phyloP scores from a whole-genome alignment of 64 coral and sea anemone species.

The Catalaphyllia jardinei region DNA sequence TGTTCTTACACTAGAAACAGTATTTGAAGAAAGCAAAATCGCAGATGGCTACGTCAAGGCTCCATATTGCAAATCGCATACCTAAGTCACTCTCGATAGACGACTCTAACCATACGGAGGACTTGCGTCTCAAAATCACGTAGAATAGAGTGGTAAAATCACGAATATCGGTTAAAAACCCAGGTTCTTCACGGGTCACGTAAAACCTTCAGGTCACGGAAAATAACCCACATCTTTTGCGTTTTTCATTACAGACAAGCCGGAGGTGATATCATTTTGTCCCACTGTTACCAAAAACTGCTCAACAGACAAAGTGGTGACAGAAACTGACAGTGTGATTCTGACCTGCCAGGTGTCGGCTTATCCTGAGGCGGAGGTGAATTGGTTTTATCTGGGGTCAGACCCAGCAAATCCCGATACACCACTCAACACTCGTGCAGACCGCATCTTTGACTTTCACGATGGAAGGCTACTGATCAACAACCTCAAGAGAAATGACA shows the following conservation, averaged over 20 bases:
- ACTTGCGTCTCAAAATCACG: no score
- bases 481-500: slow-evolving; percentile 45
- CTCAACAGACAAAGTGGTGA: slow-evolving; percentile 33
- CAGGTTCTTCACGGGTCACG: no score
- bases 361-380: slow-evolving; percentile 43
- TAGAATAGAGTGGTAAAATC: no score
- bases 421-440: neutral
- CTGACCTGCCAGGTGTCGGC: slow-evolving; percentile 56
- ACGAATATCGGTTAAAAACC: no score
- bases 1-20: no score
- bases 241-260: slow-evolving; percentile 36
- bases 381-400: slow-evolving; percentile 36
- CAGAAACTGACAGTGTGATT: slow-evolving; percentile 20
- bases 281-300: slow-evolving; percentile 33
- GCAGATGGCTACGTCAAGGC: no score
- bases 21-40: no score
- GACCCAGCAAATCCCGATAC: neutral
- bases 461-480: slow-evolving; percentile 67
- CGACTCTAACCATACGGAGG: no score
- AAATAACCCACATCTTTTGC: neutral
- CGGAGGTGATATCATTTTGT: slow-evolving; percentile 65
- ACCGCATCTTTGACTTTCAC: slow-evolving; percentile 32
- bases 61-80: no score
- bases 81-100: no score
- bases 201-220: no score